These are phyloP conservation scores for Peromyscus melanophrys DNA, from an alignment of 2,797 vertebrate species.

Conservation along the genomic window DNA sequence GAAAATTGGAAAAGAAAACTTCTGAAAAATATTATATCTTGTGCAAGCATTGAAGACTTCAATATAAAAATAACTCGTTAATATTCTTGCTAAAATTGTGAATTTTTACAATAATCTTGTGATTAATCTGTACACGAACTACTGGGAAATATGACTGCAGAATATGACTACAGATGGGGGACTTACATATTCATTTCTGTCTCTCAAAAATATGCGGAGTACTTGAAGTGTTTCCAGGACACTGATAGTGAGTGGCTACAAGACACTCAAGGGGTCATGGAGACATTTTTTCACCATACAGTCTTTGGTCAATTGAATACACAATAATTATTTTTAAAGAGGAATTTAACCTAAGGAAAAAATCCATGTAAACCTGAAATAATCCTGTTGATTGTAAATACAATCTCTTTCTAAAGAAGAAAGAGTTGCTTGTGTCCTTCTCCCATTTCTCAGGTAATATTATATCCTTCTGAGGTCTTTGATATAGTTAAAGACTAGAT, in stretches of 20 bases:
- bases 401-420: too few relatives aligned
- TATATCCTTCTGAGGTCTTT: too few relatives aligned
- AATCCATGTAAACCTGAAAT: neutral
- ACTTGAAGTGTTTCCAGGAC: neutral
- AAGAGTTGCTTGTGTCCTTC: too few relatives aligned
- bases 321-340: conserved; percentile 31
- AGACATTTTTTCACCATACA: neutral
- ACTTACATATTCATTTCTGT: neutral
- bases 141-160: neutral
- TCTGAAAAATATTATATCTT: neutral
- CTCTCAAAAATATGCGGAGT: neutral
- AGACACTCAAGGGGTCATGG: neutral
- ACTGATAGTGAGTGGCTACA: neutral
- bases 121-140: neutral
- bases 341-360: neutral
- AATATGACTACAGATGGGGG: neutral
- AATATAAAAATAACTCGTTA: neutral
- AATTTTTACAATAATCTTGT: neutral
- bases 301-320: conserved; percentile 22
- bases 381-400: neutral
- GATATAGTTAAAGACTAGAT: too few relatives aligned
- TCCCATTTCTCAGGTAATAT: too few relatives aligned
- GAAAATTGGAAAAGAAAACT: conserved; percentile 7
- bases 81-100: neutral
- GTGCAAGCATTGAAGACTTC: neutral